These are phyloP conservation scores for Styela plicata DNA, from an alignment of 23 tunicate species.

Conservation along the genomic window DNA sequence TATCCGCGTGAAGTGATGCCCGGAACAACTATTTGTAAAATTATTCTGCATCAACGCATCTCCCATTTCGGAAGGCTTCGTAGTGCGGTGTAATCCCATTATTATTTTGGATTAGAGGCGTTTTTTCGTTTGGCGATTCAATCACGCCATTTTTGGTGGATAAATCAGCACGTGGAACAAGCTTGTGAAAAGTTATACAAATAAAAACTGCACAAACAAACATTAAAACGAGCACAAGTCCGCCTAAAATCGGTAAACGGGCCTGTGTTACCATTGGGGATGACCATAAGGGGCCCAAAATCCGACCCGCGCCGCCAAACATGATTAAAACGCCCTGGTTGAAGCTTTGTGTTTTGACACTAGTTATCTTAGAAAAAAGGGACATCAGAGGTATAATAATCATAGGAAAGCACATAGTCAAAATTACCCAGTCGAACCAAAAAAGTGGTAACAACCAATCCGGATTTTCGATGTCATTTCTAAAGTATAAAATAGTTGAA, in stretches of 20 bases:
- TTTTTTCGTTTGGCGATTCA: too few species aligned
- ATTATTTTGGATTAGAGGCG: too few species aligned
- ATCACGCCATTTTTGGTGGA: too few species aligned
- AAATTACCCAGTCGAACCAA: neutral
- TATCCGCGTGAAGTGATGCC: too few species aligned
- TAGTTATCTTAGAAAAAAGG: constrained; percentile 23
- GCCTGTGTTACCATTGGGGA: neutral
- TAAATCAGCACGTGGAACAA: too few species aligned
- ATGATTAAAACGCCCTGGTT: constrained; percentile 14
- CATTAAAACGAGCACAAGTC: neutral
- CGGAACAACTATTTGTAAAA: too few species aligned
- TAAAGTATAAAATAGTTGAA: neutral
- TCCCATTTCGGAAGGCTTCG: too few species aligned
- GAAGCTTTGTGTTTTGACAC: constrained; percentile 13
- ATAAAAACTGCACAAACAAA: neutral
- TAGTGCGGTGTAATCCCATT: too few species aligned
- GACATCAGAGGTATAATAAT: constrained; percentile 6
- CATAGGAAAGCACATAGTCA: constrained; percentile 7
- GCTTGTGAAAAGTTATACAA: neutral
- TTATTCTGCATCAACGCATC: too few species aligned
- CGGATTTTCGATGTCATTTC: neutral
- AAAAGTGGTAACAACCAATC: constrained; percentile 17
- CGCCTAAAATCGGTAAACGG: constrained; percentile 4
- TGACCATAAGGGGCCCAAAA: constrained; percentile 25
- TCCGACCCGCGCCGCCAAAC: constrained; percentile 7